Evolutionary conservation across 2,888 invertebrate genomes (phyloP), one percentile per base, ranked within the genome.

Genomic region (Creontiades dilutus): DNA sequence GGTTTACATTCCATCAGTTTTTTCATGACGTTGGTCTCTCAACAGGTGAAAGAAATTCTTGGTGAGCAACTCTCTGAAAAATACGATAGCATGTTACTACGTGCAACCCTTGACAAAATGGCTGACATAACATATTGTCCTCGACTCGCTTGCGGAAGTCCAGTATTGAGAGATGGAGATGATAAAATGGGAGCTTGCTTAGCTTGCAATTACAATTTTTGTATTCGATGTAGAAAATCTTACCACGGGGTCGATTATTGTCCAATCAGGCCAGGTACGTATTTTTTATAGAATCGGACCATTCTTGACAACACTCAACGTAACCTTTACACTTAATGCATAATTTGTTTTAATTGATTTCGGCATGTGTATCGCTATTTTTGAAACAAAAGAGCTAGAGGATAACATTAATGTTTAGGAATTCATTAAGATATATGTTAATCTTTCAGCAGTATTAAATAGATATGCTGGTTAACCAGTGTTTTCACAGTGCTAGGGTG

Each of bases 241-340:
- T 95, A 95, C 92, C 95, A 95, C 92, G 95, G 95, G 14, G 93
- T 95, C 82, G 94, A 94, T 80, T 94, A 94, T 0, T 96, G 95
- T 92, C 93, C 93, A 91, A 92, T 95, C 75, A 94, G 93, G 92
- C 92, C 93, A 92, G 94, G 95, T 94, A 93, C 5, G 68, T 11
- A 23, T 12, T 9, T 68, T 68, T 23, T 37, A 37, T 37, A 4
- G 37, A 7, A 37, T 37, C 7, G 3, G 2, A 2, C 7, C 37
- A 37, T 37, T 37, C 7, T 37, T 4, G 37, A 37, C 7, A 37
- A 37, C 37, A 37, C 37, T 37, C 3, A 37, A 37, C 7, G 2
- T 37, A n/a, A n/a, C n/a, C n/a, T n/a, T n/a, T n/a, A n/a, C n/a
- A n/a, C n/a, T n/a, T 2, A 37, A 37, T 37, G 37, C 37, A 37